Conservation (phyloP, 2,113 vertebrate species). For the Pangasianodon gigas region DNA sequence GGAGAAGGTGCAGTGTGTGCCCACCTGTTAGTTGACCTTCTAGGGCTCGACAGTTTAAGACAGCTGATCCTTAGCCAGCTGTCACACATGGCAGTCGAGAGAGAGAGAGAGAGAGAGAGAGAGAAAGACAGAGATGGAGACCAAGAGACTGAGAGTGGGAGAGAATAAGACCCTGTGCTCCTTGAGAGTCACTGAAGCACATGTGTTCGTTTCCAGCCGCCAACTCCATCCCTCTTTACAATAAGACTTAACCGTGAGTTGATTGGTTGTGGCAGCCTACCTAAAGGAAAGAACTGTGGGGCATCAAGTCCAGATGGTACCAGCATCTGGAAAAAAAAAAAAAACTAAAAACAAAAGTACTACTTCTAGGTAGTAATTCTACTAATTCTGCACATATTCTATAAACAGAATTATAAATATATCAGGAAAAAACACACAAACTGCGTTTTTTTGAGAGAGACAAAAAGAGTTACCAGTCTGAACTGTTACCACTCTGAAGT, state of each 20-base stretch:
- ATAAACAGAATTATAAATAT: not conserved
- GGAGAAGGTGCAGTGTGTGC: not conserved
- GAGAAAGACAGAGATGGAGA: constrained; percentile 21
- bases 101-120: not conserved
- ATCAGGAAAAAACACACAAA: too few relatives aligned
- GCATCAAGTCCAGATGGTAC: not conserved
- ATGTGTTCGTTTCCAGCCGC: not conserved
- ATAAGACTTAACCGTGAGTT: not conserved
- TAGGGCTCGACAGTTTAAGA: not conserved
- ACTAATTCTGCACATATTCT: not conserved
- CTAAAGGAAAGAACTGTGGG: not conserved
- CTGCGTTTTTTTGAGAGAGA: too few relatives aligned
- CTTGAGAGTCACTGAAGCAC: constrained; percentile 14
- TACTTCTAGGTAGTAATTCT: not conserved
- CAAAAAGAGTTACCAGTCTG: too few relatives aligned
- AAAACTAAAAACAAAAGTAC: not conserved
- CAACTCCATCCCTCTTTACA: not conserved
- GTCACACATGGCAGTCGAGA: not conserved
- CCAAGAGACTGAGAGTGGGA: not conserved
- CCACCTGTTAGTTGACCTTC: constrained; percentile 36
- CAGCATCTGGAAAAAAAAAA: not conserved
- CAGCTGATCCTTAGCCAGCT: constrained; percentile 40
- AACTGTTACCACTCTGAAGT: too few relatives aligned
- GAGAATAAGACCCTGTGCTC: constrained; percentile 17
- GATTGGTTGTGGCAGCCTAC: not conserved